Base-by-base conservation (phyloP, 2,113 vertebrate genomes). In the Prietella phreatophila region DNA sequence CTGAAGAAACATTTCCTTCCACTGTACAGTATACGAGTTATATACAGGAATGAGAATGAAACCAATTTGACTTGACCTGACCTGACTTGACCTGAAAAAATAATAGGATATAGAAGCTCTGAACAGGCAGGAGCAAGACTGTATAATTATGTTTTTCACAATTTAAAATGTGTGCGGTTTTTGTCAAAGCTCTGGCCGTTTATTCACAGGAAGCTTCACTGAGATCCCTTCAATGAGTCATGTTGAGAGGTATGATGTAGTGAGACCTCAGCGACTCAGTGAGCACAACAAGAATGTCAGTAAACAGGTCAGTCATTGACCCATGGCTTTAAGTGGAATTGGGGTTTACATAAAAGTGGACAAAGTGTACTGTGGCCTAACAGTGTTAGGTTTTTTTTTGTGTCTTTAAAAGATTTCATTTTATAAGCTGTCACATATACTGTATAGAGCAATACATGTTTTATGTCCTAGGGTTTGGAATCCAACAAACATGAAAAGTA, bases 211-310 rank as follows among this genome's bases (percentile, higher is more conserved):
- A 27, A 86, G 85, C 61, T 63, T 86, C 4, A 55, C 65, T 75
- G 56, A 65, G 82, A 81, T 88, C 3, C 47, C 2, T 15, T n/a
- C 82, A 22, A 50, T 88, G 53, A 69, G 94, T 22, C 94, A 95
- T 0, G 94, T 95, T 1, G 47, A 95, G 80, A 82, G 69, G 1
- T 97, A 96, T 0, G 93, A 96, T 88, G 92, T 90, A 1, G 93
- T 97, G 83, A 91, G 50, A 58, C 97, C 96, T 0, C 92, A 1
- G 55, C 92, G 94, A 88, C 87, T 96, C 0, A 55, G 69, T 27
- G 91, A 94, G 22, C 73, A 63, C 0, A 95, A 87, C 78, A 93
- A 96, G 87, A 95, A 94, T 17, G 82, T 95, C 58, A 88, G 9
- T 55, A 79, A 92, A 36, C 91, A 93, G 94, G 95, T 95, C 81